phyloP scores from a whole-genome alignment of 30 jellyfish, hydroid and myxozoan genomes.

The Mastigias papua region DNA sequence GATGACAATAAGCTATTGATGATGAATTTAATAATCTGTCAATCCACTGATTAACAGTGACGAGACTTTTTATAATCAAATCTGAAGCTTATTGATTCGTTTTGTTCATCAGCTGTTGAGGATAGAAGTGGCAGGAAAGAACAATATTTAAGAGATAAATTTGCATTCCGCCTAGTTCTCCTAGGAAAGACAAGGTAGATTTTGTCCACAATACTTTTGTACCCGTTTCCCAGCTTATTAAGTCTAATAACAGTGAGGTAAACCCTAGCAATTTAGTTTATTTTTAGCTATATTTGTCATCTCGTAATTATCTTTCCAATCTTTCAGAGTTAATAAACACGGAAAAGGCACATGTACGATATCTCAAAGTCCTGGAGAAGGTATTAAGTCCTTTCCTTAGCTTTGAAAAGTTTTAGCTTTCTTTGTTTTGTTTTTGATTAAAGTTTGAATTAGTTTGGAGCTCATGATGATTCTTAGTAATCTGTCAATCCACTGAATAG shows the following conservation, averaged over 20 bases:
- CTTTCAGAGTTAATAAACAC: constrained; percentile 85
- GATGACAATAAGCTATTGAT: constrained; percentile 24
- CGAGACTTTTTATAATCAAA: neutral
- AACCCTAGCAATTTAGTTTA: no score
- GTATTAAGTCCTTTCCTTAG: neutral
- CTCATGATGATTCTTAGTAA: constrained; percentile 35
- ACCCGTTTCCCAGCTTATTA: no score
- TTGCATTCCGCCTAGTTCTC: no score
- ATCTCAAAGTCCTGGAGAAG: constrained; percentile 82
- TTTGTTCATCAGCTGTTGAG: neutral
- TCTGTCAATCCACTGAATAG: constrained; percentile 68
- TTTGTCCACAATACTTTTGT: no score
- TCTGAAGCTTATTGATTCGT: constrained; percentile 27
- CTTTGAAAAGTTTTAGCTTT: neutral
- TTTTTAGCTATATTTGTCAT: neutral
- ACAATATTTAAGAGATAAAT: no score
- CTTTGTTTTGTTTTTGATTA: neutral
- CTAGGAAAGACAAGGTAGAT: no score
- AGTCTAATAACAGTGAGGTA: no score
- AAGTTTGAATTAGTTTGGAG: neutral
- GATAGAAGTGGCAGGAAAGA: no score
- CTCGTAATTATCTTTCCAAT: neutral
- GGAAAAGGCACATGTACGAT: constrained; percentile 94
- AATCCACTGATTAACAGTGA: constrained; percentile 42
- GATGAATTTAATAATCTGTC: constrained; percentile 26